A percentile compares a stretch with the other conserved stretches of the same genome.
phyloP scores from a whole-genome alignment of 2,888 invertebrate species.

The Nematopogon swammerdamellus region DNA sequence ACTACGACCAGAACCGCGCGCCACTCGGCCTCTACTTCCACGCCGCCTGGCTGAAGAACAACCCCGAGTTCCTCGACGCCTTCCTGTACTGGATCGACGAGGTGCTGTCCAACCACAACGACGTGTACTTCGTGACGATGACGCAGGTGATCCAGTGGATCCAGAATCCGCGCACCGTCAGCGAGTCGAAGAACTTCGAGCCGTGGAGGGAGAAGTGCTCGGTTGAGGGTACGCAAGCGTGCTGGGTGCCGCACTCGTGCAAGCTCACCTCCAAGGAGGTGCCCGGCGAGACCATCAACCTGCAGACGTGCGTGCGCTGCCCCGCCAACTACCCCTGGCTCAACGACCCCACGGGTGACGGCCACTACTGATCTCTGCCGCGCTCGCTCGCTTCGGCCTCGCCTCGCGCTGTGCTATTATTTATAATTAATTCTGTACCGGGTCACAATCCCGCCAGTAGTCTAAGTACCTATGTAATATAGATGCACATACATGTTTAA shows the following conservation, averaged over 20 bases:
- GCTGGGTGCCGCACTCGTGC: constrained; percentile 88
- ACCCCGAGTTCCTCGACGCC: constrained; percentile 88
- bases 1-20: constrained; percentile 86
- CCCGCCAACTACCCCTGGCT: constrained; percentile 95
- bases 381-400: constrained; percentile 5
- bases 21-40: constrained; percentile 90
- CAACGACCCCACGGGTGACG: constrained; percentile 87
- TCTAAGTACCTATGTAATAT: constrained; percentile 57
- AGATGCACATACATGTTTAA: constrained; percentile 57
- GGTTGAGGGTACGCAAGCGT: constrained; percentile 78
- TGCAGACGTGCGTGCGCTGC: constrained; percentile 90
- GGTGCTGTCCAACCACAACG: constrained; percentile 77
- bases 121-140: constrained; percentile 93
- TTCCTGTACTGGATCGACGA: constrained; percentile 94
- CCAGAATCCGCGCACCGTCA: constrained; percentile 82
- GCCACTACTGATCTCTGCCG: constrained; percentile 72
- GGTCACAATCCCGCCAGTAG: constrained; percentile 55
- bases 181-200: constrained; percentile 88
- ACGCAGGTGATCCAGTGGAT: constrained; percentile 97
- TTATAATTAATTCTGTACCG: constrained; percentile 31
- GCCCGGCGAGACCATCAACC: constrained; percentile 90
- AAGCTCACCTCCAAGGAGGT: constrained; percentile 90
- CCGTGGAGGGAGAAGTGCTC: constrained; percentile 93
- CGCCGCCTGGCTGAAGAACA: constrained; percentile 90
- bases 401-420: constrained; percentile 10